Evolutionary conservation across 2,888 invertebrate species (phyloP), one percentile per base, ranked within the genome.

Genomic region (Drosophila mayaguana): DNA sequence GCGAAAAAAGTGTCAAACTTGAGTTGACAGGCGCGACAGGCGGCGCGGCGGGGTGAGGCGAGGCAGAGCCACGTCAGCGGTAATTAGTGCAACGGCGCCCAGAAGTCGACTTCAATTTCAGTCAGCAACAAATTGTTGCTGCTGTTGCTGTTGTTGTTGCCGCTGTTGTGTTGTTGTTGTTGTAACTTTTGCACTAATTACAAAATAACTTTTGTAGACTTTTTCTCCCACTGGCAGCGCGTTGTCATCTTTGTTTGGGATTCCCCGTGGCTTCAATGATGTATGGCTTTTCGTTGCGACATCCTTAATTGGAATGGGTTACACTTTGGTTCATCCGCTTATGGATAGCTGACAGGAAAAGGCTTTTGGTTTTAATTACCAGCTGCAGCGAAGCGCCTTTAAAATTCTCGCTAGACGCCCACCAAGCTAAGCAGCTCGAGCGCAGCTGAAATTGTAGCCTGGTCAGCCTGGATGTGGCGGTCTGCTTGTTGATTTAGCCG

Each of bases 1-100:
- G 78, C 72, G 75, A 74, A 75, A 89, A 87, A 86, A 86, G 88
- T 86, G 89, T 86, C 86, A 89, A 86, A 86, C 85, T 86, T 84
- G 81, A 86, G 86, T 78, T 87, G 86, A 89, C 89, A 86, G 82
- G 63, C 73, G 56, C 55, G 56, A 68, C 63, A 63, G 32, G 11
- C 32, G 32, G 3, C 11, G 3, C 32, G 11, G 3, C 63, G 42
- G 55, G 16, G 45, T 43, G 14, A n/a, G 7, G 51, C 45, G 36
- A 25, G 62, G 45, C 46, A 28, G 25, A 42, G 67, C 72, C 56
- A 63, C 76, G 87, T 84, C 89, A 88, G 84, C 87, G 79, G 79
- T 84, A 84, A 84, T 84, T 84, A 84, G 84, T 84, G 89, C 81
- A 84, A 57, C 81, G 71, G 72, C 81, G 83, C 74, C 79, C 72